Conservation (phyloP, 1,140 invertebrate genomes). For the Drosophila teissieri region DNA sequence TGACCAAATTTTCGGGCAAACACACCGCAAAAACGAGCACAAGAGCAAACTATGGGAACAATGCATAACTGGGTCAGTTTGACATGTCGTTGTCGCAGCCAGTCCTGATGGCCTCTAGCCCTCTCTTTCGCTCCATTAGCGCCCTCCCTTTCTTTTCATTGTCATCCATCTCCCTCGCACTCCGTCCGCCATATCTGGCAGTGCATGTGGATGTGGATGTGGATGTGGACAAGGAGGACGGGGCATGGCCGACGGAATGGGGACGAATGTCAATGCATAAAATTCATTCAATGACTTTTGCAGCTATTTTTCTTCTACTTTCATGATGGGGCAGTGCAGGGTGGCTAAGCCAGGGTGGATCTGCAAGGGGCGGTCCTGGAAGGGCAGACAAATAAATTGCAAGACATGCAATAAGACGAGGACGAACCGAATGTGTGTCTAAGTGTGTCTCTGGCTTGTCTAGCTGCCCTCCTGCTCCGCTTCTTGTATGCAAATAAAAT, state of each 20-base stretch:
- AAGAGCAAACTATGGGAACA: constrained; percentile 70
- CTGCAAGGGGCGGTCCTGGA: constrained; percentile 12
- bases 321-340: constrained; percentile 7
- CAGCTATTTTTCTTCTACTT: constrained; percentile 75
- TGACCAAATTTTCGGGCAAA: constrained; percentile 80
- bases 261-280: constrained; percentile 75
- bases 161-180: neutral
- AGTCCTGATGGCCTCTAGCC: constrained; percentile 50
- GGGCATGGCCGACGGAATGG: constrained; percentile 19
- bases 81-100: constrained; percentile 78
- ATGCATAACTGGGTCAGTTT: constrained; percentile 79
- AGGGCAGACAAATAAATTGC: constrained; percentile 77
- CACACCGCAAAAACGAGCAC: constrained; percentile 71
- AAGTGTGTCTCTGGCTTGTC: constrained; percentile 65
- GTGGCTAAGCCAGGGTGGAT: neutral
- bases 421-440: constrained; percentile 70
- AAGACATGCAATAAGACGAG: constrained; percentile 79
- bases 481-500: constrained; percentile 77
- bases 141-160: neutral
- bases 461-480: constrained; percentile 31
- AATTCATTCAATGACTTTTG: constrained; percentile 76
- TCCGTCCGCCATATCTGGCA: constrained; percentile 50
- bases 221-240: constrained; percentile 6
- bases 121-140: neutral
- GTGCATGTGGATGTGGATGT: constrained; percentile 31